Percentiles rank a stretch among this genome's conserved stretches.
These are phyloP conservation scores for Melanophora roralis DNA, from an alignment of 2,888 invertebrate genomes.

Conservation along the genomic window DNA sequence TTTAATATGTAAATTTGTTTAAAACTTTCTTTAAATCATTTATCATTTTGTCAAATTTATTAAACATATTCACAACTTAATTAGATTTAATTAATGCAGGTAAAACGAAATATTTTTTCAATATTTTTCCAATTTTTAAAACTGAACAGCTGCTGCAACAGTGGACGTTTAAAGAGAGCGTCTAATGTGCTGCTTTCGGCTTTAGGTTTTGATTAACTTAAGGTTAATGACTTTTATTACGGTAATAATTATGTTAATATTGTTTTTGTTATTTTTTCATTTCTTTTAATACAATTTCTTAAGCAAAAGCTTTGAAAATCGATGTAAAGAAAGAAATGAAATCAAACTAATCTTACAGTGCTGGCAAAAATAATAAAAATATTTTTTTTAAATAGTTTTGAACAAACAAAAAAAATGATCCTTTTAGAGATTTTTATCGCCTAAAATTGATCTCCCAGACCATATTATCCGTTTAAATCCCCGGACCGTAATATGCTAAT, in stretches of 20 bases:
- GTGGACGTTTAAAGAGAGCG: slow-evolving; percentile 14
- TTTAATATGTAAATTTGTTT: neutral
- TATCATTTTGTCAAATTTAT: too few species aligned
- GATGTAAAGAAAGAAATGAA: neutral
- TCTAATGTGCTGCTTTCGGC: neutral
- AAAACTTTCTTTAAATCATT: too few species aligned
- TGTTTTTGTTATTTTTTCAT: neutral
- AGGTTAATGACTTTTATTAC: slow-evolving; percentile 47
- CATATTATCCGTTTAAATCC: too few species aligned
- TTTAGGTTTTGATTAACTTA: slow-evolving; percentile 25
- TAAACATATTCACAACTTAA: neutral
- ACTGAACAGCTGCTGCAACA: too few species aligned
- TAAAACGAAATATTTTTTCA: neutral
- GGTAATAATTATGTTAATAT: slow-evolving; percentile 24
- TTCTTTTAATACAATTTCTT: neutral
- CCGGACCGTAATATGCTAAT: too few species aligned
- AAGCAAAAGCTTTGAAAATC: neutral
- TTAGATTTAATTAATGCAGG: neutral
- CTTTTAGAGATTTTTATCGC: too few species aligned
- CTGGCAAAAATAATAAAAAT: neutral
- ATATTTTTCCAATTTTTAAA: neutral
- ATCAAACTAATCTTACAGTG: neutral
- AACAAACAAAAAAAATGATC: too few species aligned
- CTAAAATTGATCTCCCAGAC: too few species aligned
- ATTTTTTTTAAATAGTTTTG: too few species aligned